A percentile compares a stretch with the other conserved stretches of the same genome.
phyloP scores from a whole-genome alignment of 2,888 invertebrate genomes.

The Amphipyra tragopoginis region DNA sequence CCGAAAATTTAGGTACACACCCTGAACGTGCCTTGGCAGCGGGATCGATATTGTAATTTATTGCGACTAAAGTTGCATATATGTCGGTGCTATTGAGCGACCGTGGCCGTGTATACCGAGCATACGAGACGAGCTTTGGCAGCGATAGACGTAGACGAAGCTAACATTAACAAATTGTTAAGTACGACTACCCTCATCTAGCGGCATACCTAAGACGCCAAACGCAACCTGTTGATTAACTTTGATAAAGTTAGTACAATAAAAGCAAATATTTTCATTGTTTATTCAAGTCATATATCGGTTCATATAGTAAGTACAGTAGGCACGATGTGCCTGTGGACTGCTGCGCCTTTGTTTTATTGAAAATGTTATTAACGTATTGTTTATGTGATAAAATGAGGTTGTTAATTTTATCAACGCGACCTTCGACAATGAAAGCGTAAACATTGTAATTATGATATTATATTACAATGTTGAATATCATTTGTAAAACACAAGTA shows the following conservation, averaged over 20 bases:
- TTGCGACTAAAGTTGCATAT: conserved; percentile 58
- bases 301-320: conserved; percentile 45
- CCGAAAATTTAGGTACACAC: conserved; percentile 66
- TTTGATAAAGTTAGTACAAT: conserved; percentile 51
- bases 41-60: conserved; percentile 72
- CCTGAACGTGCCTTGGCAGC: conserved; percentile 83
- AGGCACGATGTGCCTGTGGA: conserved; percentile 52
- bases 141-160: conserved; percentile 18
- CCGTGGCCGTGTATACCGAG: conserved; percentile 35
- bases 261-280: conserved; percentile 59
- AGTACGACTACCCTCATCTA: conserved; percentile 36
- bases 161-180: conserved; percentile 8
- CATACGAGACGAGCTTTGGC: conserved; percentile 16
- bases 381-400: conserved; percentile 69
- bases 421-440: conserved; percentile 71
- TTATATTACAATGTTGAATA: conserved; percentile 49
- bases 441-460: conserved; percentile 59
- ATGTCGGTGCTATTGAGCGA: conserved; percentile 52
- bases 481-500: conserved; percentile 25
- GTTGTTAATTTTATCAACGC: conserved; percentile 67
- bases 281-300: conserved; percentile 53
- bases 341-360: conserved; percentile 61
- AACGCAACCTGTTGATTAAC: conserved; percentile 68
- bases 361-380: conserved; percentile 66
- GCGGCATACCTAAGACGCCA: conserved; percentile 27